Base-by-base conservation (phyloP, 2,888 invertebrate species). In the Mesopsocus fuscifrons region DNA sequence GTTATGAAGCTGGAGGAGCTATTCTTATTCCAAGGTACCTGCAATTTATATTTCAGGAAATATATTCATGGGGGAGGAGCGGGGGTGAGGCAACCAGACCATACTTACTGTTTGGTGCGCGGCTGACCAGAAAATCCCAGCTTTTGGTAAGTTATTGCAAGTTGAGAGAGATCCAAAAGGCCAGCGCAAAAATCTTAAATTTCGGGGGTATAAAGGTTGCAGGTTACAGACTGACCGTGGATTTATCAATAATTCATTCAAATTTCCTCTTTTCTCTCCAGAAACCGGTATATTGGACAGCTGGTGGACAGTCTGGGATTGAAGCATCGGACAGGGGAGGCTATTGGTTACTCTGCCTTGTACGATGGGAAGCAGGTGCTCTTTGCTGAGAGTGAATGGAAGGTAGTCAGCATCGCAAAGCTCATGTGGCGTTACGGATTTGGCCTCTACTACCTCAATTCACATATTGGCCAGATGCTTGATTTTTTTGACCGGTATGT, bases 1-100 rank as follows among this genome's bases (percentile, higher is more conserved):
- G 61, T 9, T 72, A 67, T 54, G 74, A 76, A 60, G 60, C 66
- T 18, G 75, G 74, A 5, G 75, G 71, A 34, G 55, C 67, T 5
- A 26, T 26, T 26, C 8, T 11, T 26, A 26, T 26, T 9, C 26
- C 26, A 9, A 26, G 26, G 26, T 26, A 9, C 26, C 8, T 26
- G 11, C 26, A 9, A 26, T 41, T 35, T 42, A 47, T 23, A 43
- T 64, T n/a, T n/a, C n/a, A n/a, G n/a, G n/a, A n/a, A n/a, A n/a
- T n/a, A n/a, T 4, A 67, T 76, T 50, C 74, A 75, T 51, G 58
- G 65, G 1, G 57, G 56, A 43, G n/a, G n/a, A n/a, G n/a, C n/a
- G n/a, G n/a, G n/a, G n/a, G n/a, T n/a, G n/a, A n/a, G n/a, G n/a
- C n/a, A n/a, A n/a, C n/a, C n/a, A n/a, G n/a, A n/a, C n/a, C n/a